These are phyloP conservation scores for Koerneria pararmatus DNA, from an alignment of 2,888 invertebrate species.

Conservation along the genomic window DNA sequence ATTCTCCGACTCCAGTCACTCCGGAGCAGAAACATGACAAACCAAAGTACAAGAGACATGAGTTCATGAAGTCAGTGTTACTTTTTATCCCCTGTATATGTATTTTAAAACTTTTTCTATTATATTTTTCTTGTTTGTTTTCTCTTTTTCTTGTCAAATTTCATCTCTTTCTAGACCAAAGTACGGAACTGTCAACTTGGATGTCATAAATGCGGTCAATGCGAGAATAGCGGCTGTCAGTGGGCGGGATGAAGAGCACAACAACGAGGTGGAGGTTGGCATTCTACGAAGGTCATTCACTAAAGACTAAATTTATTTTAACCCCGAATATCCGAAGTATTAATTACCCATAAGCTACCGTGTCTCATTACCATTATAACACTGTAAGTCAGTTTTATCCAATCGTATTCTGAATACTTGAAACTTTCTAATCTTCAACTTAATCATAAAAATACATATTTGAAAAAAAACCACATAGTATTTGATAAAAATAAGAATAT, in stretches of 20 bases:
- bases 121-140: slow-evolving; percentile 1
- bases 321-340: too few species aligned
- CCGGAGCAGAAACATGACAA: slow-evolving; percentile 38
- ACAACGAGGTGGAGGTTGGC: slow-evolving; percentile 37
- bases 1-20: slow-evolving; percentile 14
- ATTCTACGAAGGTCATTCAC: neutral
- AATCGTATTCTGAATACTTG: too few species aligned
- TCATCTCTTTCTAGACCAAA: slow-evolving; percentile 52
- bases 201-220: slow-evolving; percentile 59
- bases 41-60: slow-evolving; percentile 60
- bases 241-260: slow-evolving; percentile 34
- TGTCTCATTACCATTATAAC: too few species aligned
- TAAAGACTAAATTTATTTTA: too few species aligned
- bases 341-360: too few species aligned
- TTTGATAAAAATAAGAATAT: too few species aligned
- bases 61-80: slow-evolving; percentile 54
- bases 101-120: neutral
- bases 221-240: slow-evolving; percentile 54
- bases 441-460: too few species aligned
- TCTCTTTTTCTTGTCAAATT: too few species aligned
- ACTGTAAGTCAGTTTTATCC: too few species aligned
- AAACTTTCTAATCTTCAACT: too few species aligned
- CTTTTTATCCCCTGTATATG: neutral
- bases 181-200: slow-evolving; percentile 57
- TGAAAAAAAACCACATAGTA: too few species aligned